These are phyloP conservation scores for Calliphora vicina DNA, from an alignment of 1,140 invertebrate genomes.

Conservation along the genomic window DNA sequence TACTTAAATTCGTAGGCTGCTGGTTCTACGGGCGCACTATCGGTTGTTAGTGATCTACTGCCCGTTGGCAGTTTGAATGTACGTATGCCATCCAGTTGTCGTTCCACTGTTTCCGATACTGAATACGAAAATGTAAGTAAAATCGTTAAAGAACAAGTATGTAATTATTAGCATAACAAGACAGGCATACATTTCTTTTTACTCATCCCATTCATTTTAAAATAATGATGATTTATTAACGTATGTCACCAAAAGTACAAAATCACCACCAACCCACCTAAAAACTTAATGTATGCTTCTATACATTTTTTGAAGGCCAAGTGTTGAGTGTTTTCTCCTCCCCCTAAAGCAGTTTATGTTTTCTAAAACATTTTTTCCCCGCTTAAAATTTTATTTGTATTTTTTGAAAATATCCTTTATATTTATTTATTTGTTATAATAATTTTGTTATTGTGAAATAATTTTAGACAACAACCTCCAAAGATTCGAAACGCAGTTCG, in stretches of 20 bases:
- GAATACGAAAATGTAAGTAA: conserved; percentile 86
- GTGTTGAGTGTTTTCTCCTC: not conserved
- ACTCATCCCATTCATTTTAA: too few species aligned
- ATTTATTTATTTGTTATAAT: not conserved
- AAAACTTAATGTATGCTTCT: not conserved
- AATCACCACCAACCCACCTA: not conserved
- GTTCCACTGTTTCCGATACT: conserved; percentile 91
- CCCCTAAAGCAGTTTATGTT: not conserved
- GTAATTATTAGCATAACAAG: not conserved
- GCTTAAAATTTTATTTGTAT: not conserved
- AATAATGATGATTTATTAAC: too few species aligned
- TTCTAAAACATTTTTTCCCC: not conserved
- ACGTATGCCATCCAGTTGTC: conserved; percentile 70
- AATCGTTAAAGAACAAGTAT: not conserved
- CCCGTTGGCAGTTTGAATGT: conserved; percentile 53
- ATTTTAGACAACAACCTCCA: conserved; percentile 57
- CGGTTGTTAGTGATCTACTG: conserved; percentile 60
- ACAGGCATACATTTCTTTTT: not conserved
- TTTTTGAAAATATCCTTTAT: too few species aligned
- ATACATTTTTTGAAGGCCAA: not conserved
- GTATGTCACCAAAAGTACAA: too few species aligned
- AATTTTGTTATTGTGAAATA: not conserved
- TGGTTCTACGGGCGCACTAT: conserved; percentile 66
- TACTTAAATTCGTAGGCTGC: conserved; percentile 66
- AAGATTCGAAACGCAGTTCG: conserved; percentile 74